phyloP scores from a whole-genome alignment of 2,113 vertebrate species.

The Hyperopisus bebe region DNA sequence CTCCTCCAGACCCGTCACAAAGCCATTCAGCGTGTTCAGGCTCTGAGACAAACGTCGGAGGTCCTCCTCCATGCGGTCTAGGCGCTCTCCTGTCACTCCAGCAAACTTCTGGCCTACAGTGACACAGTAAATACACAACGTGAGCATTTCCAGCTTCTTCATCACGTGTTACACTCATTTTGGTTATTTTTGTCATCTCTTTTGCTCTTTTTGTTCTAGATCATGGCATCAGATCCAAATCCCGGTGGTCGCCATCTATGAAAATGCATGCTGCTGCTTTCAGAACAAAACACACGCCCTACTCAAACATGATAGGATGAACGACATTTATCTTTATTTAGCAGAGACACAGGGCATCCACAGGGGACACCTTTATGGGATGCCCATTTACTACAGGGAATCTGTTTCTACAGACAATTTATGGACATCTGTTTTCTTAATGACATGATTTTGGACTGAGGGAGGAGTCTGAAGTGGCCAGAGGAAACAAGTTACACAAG shows the following conservation, averaged over 20 bases:
- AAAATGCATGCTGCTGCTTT: background rate
- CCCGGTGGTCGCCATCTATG: background rate
- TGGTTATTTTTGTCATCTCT: background rate
- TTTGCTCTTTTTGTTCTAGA: background rate
- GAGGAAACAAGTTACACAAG: background rate
- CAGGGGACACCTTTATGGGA: background rate
- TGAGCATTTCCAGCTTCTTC: background rate
- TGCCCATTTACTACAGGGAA: background rate
- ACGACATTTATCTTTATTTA: background rate
- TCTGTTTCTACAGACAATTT: background rate
- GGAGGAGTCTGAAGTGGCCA: background rate
- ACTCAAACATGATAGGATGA: background rate
- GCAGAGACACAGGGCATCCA: background rate
- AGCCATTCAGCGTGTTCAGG: constrained; percentile 70
- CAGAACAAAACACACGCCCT: background rate
- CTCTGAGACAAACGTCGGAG: constrained; percentile 75
- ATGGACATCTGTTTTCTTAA: background rate
- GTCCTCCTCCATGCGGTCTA: constrained; percentile 83
- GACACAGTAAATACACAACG: background rate
- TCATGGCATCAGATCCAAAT: background rate
- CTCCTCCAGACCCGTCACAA: constrained; percentile 72
- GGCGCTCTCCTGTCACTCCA: constrained; percentile 74
- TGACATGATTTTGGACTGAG: background rate
- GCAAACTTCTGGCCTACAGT: constrained; percentile 67
- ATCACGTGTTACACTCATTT: too few species aligned